Evolutionary conservation across 37 sponge, comb jelly and placozoan genomes (phyloP), one percentile per base, ranked within the genome.

Genomic region (Eunapius fragilis): DNA sequence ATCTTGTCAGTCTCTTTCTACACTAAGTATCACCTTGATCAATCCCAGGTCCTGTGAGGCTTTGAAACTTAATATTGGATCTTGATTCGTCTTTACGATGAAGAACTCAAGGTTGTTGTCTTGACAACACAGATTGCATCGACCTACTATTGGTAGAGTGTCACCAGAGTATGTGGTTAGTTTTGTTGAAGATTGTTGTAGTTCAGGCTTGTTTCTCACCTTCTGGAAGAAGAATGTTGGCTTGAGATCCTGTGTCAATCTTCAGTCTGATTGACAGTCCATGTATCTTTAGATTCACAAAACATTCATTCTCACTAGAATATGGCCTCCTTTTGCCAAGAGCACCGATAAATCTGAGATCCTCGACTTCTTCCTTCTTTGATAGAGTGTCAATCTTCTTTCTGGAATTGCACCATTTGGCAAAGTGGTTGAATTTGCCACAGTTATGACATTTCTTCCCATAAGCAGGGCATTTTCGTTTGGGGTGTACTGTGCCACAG

Each of bases 371-470:
- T 17, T 58, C 19, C 14, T 58, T 58, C 14, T 58, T 12, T 19
- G 17, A 17, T 11, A 58, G 14, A 17, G 58, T 17, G 0, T 12
- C 6, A 17, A 58, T 19, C 14, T 19, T 19, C 14, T 58, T 58
- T 12, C 58, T 58, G 6, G 58, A 58, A 12, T 17, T 72, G 69
- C 87, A 86, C n/a, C 82, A 82, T 0, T 25, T 37, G 23, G 82
- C 87, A 91, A 86, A 86, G 47, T 91, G 91, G 68, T 91, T 91
- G 37, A 45, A 74, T 41, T 91, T 86, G 31, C 36, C 78, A 72
- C 87, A 91, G 74, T 86, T 84, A 50, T 71, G 78, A 71, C 91
- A 91, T 3, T 19, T 71, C 73, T 86, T 86, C 0, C 91, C 91
- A 77, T 33, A 91, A 6, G 91, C 91, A 17, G 91, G 91, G 71